A percentile compares a stretch with the other conserved stretches of the same genome.
These are phyloP conservation scores for Papilio elwesi DNA, from an alignment of 2,888 invertebrate species.

Conservation along the genomic window DNA sequence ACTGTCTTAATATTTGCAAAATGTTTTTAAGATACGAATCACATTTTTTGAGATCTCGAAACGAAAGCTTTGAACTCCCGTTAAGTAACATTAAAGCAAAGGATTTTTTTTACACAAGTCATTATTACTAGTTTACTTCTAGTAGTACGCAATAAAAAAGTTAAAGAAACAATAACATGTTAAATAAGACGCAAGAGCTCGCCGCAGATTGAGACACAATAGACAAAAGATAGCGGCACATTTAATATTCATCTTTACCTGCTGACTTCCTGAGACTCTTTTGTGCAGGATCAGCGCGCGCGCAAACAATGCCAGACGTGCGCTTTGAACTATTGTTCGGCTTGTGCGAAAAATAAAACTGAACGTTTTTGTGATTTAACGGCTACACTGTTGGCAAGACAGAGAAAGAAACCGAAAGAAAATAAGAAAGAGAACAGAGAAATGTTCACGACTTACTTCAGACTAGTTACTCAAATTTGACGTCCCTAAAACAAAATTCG, in stretches of 20 bases:
- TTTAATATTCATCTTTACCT: constrained; percentile 41
- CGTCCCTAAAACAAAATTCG: no score
- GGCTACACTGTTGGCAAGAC: neutral
- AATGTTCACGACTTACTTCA: no score
- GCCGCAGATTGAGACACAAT: constrained; percentile 33
- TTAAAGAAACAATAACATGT: constrained; percentile 16
- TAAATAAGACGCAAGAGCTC: constrained; percentile 20
- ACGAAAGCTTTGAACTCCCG: neutral
- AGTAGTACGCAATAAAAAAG: neutral
- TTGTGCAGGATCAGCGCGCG: constrained; percentile 28
- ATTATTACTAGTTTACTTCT: neutral
- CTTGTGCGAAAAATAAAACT: constrained; percentile 28
- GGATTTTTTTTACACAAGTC: constrained; percentile 2
- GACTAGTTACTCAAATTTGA: no score
- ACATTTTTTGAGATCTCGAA: no score
- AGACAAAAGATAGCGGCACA: constrained; percentile 37
- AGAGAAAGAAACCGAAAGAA: no score
- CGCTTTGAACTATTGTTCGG: constrained; percentile 29
- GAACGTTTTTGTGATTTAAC: constrained; percentile 10
- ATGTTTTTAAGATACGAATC: no score
- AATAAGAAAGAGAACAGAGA: no score
- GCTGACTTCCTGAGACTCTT: constrained; percentile 37
- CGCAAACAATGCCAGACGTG: constrained; percentile 34
- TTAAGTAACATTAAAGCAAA: neutral
- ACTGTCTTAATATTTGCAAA: no score